Evolutionary conservation across 2,888 invertebrate species (phyloP).

Genomic region (Drosophila setosimentum): DNA sequence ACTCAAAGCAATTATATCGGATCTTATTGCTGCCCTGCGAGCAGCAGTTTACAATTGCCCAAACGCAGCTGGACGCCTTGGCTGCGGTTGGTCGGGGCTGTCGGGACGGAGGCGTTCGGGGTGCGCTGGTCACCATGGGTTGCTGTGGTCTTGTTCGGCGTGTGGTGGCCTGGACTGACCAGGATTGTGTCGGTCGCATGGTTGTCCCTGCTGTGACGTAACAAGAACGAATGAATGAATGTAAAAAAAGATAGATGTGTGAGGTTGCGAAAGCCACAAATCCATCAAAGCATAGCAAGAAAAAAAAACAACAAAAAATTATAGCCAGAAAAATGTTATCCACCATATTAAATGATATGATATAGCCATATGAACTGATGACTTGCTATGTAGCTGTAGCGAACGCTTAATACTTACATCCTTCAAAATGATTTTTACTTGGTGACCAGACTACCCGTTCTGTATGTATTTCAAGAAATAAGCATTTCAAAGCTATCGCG

Average conservation of each 20-base stretch:
- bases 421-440: conserved; percentile 2
- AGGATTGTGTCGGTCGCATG: neutral
- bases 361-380: neutral
- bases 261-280: conserved; percentile 17
- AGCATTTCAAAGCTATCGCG: neutral
- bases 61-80: conserved; percentile 88
- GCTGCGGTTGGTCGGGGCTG: neutral
- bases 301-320: too few relatives aligned
- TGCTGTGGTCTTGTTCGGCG: conserved; percentile 47
- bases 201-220: conserved; percentile 64
- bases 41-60: conserved; percentile 92
- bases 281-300: conserved; percentile 9
- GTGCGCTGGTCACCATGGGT: conserved; percentile 1
- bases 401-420: conserved; percentile 25
- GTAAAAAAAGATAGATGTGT: conserved; percentile 16
- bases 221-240: conserved; percentile 25
- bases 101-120: neutral
- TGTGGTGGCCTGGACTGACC: neutral
- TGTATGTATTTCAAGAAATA: neutral
- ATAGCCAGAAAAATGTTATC: conserved; percentile 13
- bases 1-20: conserved; percentile 89
- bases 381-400: neutral
- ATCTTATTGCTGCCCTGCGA: conserved; percentile 86
- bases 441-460: conserved; percentile 16
- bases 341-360: conserved; percentile 10